Evolutionary conservation across 2,888 invertebrate genomes (phyloP).

Genomic region (Diarsia rubi): DNA sequence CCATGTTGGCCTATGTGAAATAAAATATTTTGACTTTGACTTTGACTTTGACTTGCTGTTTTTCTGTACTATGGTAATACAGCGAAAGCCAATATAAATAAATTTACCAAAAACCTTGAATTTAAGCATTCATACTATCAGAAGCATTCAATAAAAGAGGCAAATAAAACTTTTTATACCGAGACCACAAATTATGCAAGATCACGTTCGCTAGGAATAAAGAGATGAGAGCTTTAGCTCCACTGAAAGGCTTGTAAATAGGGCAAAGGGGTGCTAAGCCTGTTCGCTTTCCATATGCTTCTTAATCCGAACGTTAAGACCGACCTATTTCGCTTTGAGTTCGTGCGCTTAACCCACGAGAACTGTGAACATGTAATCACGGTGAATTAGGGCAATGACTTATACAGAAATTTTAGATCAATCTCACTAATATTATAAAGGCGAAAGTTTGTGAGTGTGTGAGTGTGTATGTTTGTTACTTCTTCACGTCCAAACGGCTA

Average conservation of each 20-base stretch:
- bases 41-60: too few relatives aligned
- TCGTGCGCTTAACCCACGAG: not conserved
- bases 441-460: too few relatives aligned
- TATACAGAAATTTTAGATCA: too few relatives aligned
- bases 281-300: constrained; percentile 27
- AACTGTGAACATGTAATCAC: constrained; percentile 10
- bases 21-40: too few relatives aligned
- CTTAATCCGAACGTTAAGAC: constrained; percentile 32
- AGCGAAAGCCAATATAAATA: not conserved
- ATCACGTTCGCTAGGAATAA: constrained; percentile 46
- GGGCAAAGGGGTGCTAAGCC: constrained; percentile 32
- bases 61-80: not conserved
- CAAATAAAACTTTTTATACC: constrained; percentile 18
- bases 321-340: constrained; percentile 40
- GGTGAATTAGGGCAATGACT: not conserved
- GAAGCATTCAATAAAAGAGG: not conserved
- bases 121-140: not conserved
- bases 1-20: too few relatives aligned
- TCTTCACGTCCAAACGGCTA: too few relatives aligned
- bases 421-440: too few relatives aligned
- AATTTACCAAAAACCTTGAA: not conserved
- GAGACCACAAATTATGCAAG: constrained; percentile 45
- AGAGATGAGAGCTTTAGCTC: constrained; percentile 36
- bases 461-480: too few relatives aligned
- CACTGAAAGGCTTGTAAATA: constrained; percentile 32